A percentile compares a stretch with the other conserved stretches of the same genome.
Conservation (phyloP, 2,797 vertebrate genomes). For the Syndactyla subalaris region DNA sequence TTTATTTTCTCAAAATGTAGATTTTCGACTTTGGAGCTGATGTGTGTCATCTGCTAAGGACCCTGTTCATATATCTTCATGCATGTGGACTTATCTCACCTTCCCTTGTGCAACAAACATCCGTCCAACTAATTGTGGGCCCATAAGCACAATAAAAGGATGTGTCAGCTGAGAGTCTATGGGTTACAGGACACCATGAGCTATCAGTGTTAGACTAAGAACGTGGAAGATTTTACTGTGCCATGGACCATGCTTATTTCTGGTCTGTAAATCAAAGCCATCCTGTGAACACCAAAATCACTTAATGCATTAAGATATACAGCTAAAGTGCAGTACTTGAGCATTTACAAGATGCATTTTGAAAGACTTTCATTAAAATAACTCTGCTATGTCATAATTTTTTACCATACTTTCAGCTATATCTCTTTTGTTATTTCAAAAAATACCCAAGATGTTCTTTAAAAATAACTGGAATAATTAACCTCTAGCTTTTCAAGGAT, state of each 20-base stretch:
- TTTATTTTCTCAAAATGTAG: neutral
- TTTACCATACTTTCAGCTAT: neutral
- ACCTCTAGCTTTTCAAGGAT: slow-evolving; percentile 24
- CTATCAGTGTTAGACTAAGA: neutral
- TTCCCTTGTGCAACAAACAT: neutral
- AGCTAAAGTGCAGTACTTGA: neutral
- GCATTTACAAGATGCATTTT: neutral
- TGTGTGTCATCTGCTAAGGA: neutral
- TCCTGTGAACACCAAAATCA: neutral
- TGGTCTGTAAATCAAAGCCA: neutral
- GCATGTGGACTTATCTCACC: neutral
- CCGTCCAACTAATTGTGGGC: neutral
- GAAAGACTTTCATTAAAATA: neutral
- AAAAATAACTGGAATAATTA: slow-evolving; percentile 39
- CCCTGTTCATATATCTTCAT: neutral
- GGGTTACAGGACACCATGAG: neutral
- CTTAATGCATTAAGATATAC: neutral
- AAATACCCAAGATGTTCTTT: neutral
- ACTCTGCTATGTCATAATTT: neutral
- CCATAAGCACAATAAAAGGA: rapidly evolving
- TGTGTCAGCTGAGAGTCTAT: neutral
- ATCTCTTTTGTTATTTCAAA: slow-evolving; percentile 18
- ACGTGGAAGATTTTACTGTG: neutral
- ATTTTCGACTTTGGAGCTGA: rapidly evolving
- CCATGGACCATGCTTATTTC: neutral